Base-by-base conservation (phyloP, 2,888 invertebrate genomes). In the Stenchaetothrips biformis region DNA sequence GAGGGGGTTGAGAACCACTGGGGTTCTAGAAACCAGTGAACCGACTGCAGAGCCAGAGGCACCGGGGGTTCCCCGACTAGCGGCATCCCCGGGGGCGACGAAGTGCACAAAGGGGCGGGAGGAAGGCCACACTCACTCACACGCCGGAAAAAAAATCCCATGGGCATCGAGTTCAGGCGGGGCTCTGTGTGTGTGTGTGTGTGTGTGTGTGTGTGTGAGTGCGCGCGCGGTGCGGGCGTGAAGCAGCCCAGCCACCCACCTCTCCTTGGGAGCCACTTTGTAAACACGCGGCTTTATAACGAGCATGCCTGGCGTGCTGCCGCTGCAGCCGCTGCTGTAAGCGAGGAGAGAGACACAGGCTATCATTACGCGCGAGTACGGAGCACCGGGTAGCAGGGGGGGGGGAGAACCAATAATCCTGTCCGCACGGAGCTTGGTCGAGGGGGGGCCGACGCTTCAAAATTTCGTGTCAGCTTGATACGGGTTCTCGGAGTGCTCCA, bases 201-300 rank as follows among this genome's bases (percentile, higher is more conserved):
- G 59, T 59, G 59, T 59, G 59, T 59, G 59, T 59, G 37, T 2
- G 37, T 37, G 37, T 37, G 37, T 37, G 37, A 2, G 59, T 13
- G 59, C 16, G 59, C 6, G 59, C 6, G 59, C 18, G 59, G 59
- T 59, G 53, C 53, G 53, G 13, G 53, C 53, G 59, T 18, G 4
- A 16, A 59, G 59, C 59, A 59, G 59, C 16, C 16, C 18, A 59
- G 59, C 59, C 59, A 59, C 59, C 59, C 59, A 59, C 59, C 59
- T 59, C 59, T 59, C 59, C 59, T 59, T 59, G 59, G 59, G 18
- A 59, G 59, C 59, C 59, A 59, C 59, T 59, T 59, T 59, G 59
- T 59, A 59, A 59, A 59, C 59, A 59, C 59, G 59, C 59, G 59
- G 59, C 13, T 59, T 59, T 59, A 59, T 59, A 59, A 59, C 59